Conservation (phyloP, 1,140 invertebrate genomes). For the Leptoteleia sp. region DNA sequence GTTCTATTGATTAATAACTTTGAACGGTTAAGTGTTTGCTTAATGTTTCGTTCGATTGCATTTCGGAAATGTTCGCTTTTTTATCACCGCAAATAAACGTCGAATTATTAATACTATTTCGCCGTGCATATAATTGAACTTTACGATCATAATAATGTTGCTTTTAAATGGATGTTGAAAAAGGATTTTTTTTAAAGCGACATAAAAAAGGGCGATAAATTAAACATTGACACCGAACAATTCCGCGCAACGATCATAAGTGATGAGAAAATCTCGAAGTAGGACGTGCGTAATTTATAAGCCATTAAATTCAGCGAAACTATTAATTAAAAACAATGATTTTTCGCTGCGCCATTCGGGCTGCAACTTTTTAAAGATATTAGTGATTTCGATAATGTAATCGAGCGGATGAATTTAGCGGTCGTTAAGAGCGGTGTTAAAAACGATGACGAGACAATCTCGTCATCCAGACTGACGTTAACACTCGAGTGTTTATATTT, state of each 20-base stretch:
- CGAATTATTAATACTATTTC: too few species aligned
- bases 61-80: too few species aligned
- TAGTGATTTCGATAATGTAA: constrained; percentile 28
- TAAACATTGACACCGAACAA: too few species aligned
- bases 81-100: too few species aligned
- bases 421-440: constrained; percentile 44
- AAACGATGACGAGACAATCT: constrained; percentile 62
- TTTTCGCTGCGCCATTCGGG: neutral
- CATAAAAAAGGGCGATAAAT: neutral
- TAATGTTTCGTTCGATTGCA: too few species aligned
- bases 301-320: neutral
- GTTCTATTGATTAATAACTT: too few species aligned
- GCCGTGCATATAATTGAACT: too few species aligned
- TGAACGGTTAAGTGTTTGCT: too few species aligned
- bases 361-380: constrained; percentile 1
- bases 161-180: too few species aligned
- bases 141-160: too few species aligned
- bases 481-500: constrained; percentile 42
- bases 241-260: too few species aligned
- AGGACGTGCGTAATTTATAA: neutral
- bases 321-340: neutral
- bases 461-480: constrained; percentile 33
- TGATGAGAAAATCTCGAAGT: neutral
- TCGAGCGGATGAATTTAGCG: constrained; percentile 10
- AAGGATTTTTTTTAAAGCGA: too few species aligned